Evolutionary conservation across 2,888 invertebrate genomes (phyloP).

Genomic region (Miltochrista miniata): DNA sequence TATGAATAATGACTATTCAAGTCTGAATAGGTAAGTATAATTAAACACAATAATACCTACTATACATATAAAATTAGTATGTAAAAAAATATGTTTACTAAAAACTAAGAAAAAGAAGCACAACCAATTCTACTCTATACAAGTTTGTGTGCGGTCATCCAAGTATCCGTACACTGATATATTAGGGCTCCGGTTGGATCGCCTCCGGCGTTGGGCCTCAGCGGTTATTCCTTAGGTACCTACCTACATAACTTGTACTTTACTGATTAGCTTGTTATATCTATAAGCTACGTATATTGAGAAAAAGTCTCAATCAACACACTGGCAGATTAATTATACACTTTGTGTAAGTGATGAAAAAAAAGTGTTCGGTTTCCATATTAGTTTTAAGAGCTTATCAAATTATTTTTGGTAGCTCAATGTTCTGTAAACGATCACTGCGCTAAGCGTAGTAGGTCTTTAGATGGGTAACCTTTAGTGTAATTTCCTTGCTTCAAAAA

Average conservation of each 20-base stretch:
- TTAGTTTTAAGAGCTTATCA: too few relatives aligned
- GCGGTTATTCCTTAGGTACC: conserved; percentile 27
- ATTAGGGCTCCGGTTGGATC: conserved; percentile 73
- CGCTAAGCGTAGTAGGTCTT: too few relatives aligned
- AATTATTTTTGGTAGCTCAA: too few relatives aligned
- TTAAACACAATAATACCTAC: too few relatives aligned
- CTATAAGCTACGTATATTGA: conserved; percentile 10
- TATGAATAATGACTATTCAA: too few relatives aligned
- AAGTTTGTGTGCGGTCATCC: conserved; percentile 46
- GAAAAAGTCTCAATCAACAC: conserved; percentile 13
- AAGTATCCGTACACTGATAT: conserved; percentile 77
- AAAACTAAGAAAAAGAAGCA: neutral
- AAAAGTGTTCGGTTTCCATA: neutral
- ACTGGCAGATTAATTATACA: conserved; percentile 2
- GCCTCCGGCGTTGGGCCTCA: conserved; percentile 67
- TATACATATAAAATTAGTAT: too few relatives aligned
- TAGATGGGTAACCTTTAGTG: too few relatives aligned
- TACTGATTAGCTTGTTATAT: conserved; percentile 35
- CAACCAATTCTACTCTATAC: conserved; percentile 45
- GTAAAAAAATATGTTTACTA: neutral
- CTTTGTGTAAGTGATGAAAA: neutral
- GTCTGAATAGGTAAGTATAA: too few relatives aligned
- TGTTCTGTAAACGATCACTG: too few relatives aligned
- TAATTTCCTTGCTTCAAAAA: too few relatives aligned
- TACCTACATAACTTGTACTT: conserved; percentile 30